Percentiles rank a stretch among this genome's conserved stretches.
Evolutionary conservation across 2,888 invertebrate species (phyloP).

Genomic region (Dicycla oo): DNA sequence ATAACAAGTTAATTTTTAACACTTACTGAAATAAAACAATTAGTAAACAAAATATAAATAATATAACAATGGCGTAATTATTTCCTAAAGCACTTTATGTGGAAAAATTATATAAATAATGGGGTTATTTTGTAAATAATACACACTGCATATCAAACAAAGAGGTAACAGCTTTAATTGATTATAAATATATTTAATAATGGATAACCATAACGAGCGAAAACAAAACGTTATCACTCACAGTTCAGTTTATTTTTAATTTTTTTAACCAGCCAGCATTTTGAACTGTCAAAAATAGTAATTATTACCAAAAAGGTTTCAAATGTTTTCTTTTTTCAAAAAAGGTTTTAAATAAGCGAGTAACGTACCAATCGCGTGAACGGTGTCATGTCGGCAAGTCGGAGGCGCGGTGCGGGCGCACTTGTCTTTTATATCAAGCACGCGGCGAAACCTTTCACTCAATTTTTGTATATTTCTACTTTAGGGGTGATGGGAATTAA

Average conservation of each 20-base stretch:
- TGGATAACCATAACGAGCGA: not conserved
- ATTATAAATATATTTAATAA: not conserved
- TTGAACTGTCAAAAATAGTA: conserved; percentile 15
- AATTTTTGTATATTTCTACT: conserved; percentile 64
- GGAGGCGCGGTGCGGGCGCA: conserved; percentile 85
- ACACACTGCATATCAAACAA: conserved; percentile 7
- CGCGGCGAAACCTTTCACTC: conserved; percentile 86
- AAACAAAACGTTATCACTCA: not conserved
- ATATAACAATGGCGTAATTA: conserved; percentile 10
- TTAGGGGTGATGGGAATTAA: conserved; percentile 73
- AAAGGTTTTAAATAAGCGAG: conserved; percentile 66
- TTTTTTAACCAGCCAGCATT: not conserved
- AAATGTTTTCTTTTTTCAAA: conserved; percentile 21
- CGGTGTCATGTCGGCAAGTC: conserved; percentile 85
- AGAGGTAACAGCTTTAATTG: conserved; percentile 1
- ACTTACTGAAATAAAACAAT: conserved; percentile 58
- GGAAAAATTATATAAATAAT: conserved; percentile 5
- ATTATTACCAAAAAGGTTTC: conserved; percentile 1
- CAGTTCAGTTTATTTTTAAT: not conserved
- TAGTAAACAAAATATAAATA: conserved; percentile 19
- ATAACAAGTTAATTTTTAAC: conserved; percentile 24
- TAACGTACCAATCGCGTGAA: conserved; percentile 86
- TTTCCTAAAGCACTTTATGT: not conserved
- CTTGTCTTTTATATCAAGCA: conserved; percentile 81
- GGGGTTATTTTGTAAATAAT: conserved; percentile 2